These are phyloP conservation scores for Zeus faber DNA, from an alignment of 2,113 vertebrate species.

Conservation along the genomic window DNA sequence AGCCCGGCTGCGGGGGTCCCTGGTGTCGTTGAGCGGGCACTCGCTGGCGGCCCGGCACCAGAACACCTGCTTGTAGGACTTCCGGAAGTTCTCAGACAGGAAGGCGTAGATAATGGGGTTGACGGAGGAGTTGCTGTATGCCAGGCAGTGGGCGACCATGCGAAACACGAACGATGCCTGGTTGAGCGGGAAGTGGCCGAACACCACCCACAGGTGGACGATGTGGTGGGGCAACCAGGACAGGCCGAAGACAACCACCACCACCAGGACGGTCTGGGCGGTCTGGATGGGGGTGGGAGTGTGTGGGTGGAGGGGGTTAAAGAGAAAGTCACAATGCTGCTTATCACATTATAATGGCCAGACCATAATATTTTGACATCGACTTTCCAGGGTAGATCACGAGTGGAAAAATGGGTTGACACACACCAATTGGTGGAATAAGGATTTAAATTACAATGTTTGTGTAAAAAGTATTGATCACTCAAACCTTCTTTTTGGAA, in stretches of 20 bases:
- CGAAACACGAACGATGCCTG: constrained; percentile 91
- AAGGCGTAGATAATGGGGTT: constrained; percentile 96
- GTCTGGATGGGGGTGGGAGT: constrained; percentile 75
- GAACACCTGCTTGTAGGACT: constrained; percentile 93
- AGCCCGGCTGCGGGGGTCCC: constrained; percentile 76
- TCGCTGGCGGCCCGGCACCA: constrained; percentile 72
- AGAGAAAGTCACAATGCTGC: too few relatives aligned
- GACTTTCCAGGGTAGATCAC: too few relatives aligned
- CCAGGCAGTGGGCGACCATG: constrained; percentile 89
- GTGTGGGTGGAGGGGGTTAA: not conserved
- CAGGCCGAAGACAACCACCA: constrained; percentile 93
- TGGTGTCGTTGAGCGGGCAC: constrained; percentile 67
- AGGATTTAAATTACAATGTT: too few relatives aligned
- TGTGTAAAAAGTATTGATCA: too few relatives aligned
- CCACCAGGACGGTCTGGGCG: constrained; percentile 90
- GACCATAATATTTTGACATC: not conserved
- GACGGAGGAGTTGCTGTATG: constrained; percentile 96
- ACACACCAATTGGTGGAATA: too few relatives aligned
- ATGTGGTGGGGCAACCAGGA: constrained; percentile 95
- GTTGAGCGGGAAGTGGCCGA: constrained; percentile 90
- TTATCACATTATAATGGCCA: not conserved
- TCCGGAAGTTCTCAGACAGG: constrained; percentile 94
- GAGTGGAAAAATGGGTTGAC: too few relatives aligned
- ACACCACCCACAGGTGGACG: constrained; percentile 92
- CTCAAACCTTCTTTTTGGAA: constrained; percentile 94